These are phyloP conservation scores for Polymixis flavicincta DNA, from an alignment of 2,888 invertebrate species.

Conservation along the genomic window DNA sequence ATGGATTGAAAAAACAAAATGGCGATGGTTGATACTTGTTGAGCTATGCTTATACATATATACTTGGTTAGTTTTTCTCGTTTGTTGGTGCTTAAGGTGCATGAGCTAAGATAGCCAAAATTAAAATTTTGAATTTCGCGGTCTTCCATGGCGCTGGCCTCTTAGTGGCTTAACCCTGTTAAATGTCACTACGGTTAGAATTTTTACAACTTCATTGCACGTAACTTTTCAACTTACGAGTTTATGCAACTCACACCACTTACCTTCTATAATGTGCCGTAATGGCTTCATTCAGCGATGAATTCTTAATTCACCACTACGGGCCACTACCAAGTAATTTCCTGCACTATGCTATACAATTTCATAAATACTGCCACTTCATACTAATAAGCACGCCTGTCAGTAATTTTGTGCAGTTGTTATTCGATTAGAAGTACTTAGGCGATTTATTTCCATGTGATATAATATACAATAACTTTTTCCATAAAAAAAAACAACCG, in stretches of 20 bases:
- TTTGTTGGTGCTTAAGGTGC: not conserved
- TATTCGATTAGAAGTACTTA: not conserved
- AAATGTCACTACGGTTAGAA: not conserved
- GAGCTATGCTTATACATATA: not conserved
- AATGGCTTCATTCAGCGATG: slow-evolving; percentile 49
- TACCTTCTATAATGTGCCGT: slow-evolving; percentile 27
- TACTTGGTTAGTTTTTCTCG: not conserved
- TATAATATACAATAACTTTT: not conserved
- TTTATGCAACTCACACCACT: slow-evolving; percentile 17
- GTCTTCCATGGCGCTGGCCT: too few relatives aligned
- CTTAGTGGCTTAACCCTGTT: not conserved
- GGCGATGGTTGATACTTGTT: not conserved
- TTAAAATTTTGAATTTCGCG: too few relatives aligned
- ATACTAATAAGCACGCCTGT: slow-evolving; percentile 2
- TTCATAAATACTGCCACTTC: slow-evolving; percentile 13
- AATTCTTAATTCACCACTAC: slow-evolving; percentile 24
- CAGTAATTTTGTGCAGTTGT: slow-evolving; percentile 6
- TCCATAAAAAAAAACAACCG: too few relatives aligned
- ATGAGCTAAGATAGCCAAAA: too few relatives aligned
- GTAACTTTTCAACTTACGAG: slow-evolving; percentile 18
- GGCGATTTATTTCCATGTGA: not conserved
- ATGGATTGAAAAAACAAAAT: not conserved
- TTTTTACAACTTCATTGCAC: slow-evolving; percentile 3
- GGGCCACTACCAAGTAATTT: slow-evolving; percentile 27
- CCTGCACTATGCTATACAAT: slow-evolving; percentile 1